Conservation (phyloP, 2,888 invertebrate genomes). For the Geotrupes spiniger region DNA sequence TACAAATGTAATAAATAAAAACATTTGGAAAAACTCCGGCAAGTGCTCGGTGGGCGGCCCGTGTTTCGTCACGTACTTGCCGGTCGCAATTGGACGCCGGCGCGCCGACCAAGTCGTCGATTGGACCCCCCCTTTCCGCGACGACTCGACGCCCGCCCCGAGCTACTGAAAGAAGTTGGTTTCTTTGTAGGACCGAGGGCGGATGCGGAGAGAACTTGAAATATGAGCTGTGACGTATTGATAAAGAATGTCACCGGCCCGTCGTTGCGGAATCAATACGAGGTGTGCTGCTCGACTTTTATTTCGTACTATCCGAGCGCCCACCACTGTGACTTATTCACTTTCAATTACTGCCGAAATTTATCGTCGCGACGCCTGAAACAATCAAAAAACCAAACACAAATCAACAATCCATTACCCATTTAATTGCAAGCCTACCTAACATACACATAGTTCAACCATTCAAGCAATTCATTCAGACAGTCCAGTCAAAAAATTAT, state of each 20-base stretch:
- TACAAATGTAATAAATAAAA: constrained; percentile 74
- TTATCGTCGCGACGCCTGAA: not conserved
- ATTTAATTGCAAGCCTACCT: too few species aligned
- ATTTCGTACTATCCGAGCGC: constrained; percentile 19
- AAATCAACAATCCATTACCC: not conserved
- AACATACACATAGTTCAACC: too few species aligned
- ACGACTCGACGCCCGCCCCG: constrained; percentile 40
- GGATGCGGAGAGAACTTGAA: constrained; percentile 51
- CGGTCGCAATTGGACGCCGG: constrained; percentile 54
- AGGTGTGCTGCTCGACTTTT: constrained; percentile 42
- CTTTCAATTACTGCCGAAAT: not conserved
- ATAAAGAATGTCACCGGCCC: constrained; percentile 68
- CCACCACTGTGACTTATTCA: constrained; percentile 8
- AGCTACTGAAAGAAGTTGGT: constrained; percentile 53
- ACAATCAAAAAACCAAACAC: not conserved
- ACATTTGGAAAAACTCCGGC: constrained; percentile 56
- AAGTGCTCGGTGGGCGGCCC: constrained; percentile 44
- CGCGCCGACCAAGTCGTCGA: constrained; percentile 33
- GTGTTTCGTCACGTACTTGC: constrained; percentile 53
- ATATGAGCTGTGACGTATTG: constrained; percentile 57
- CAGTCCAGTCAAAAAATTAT: too few species aligned
- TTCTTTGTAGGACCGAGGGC: constrained; percentile 59
- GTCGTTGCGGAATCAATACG: constrained; percentile 58
- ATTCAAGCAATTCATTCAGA: too few species aligned
- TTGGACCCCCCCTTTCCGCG: constrained; percentile 42